Conservation (phyloP, 2,113 vertebrate genomes). For the Lutjanus erythropterus region DNA sequence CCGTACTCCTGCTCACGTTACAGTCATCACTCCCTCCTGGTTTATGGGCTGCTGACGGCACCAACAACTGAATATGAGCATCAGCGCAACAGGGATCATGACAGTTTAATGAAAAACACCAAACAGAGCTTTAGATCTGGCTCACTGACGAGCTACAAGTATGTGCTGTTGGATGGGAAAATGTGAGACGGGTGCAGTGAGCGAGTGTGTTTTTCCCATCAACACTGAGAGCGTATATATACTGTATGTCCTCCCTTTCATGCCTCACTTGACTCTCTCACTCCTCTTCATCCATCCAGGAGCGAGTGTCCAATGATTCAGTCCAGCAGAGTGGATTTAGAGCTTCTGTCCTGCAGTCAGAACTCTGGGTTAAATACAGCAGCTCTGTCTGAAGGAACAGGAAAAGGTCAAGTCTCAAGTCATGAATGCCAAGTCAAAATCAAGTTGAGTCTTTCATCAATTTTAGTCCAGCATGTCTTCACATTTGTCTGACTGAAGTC, state of each 20-base stretch:
- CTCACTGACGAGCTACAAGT: background rate
- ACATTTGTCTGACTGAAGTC: too few relatives aligned
- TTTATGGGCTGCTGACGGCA: background rate
- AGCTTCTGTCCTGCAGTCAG: background rate
- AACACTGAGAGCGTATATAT: background rate
- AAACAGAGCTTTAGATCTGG: background rate
- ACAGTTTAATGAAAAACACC: background rate
- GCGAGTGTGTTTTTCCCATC: background rate
- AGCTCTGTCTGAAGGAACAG: background rate
- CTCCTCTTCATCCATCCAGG: background rate
- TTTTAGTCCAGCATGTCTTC: too few relatives aligned
- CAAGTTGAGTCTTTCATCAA: too few relatives aligned
- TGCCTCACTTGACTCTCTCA: background rate
- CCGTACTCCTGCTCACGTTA: background rate
- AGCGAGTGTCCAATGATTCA: background rate
- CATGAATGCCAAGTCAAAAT: too few relatives aligned
- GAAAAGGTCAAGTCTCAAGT: too few relatives aligned
- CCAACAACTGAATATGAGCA: background rate
- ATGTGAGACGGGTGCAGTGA: background rate
- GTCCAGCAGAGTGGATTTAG: background rate
- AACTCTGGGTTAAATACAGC: background rate
- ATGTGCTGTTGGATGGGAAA: background rate
- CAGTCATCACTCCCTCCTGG: too few relatives aligned
- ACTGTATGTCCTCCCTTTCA: background rate
- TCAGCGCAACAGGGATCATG: background rate